These are phyloP conservation scores for Bombylius major DNA, from an alignment of 2,888 invertebrate species.

Conservation along the genomic window DNA sequence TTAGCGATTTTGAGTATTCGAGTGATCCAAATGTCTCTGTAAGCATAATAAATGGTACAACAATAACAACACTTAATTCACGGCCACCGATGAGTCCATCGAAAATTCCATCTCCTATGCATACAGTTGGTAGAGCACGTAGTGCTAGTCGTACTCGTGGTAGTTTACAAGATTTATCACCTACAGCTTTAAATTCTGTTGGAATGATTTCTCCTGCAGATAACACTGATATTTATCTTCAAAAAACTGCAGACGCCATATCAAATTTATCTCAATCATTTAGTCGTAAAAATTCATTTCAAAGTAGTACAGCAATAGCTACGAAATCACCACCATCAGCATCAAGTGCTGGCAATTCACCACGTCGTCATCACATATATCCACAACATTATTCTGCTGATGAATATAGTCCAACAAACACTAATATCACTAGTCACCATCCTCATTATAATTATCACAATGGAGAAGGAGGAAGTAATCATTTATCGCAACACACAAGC, in stretches of 20 bases:
- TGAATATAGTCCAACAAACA: constrained; percentile 31
- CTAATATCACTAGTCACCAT: constrained; percentile 17
- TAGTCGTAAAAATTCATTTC: constrained; percentile 32
- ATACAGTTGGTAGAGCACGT: constrained; percentile 43
- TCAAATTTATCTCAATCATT: constrained; percentile 28
- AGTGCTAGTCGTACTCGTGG: constrained; percentile 34
- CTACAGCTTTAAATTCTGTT: constrained; percentile 1
- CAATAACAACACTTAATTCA: neutral
- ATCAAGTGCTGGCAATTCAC: constrained; percentile 11
- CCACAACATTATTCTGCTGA: constrained; percentile 24
- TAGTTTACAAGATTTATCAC: constrained; percentile 22
- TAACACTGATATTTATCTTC: constrained; percentile 44
- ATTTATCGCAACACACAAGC: neutral
- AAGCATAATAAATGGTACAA: neutral
- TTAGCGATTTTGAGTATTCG: constrained; percentile 32
- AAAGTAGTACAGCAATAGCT: constrained; percentile 20
- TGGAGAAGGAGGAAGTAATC: constrained; percentile 13
- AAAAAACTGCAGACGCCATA: constrained; percentile 39
- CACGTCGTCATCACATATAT: constrained; percentile 7
- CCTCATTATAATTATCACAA: constrained; percentile 2
- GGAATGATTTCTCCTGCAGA: constrained; percentile 18
- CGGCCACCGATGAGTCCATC: constrained; percentile 43
- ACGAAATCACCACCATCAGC: constrained; percentile 2
- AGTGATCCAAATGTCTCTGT: constrained; percentile 25
- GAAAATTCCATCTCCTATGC: constrained; percentile 69